Conservation (phyloP, 2,888 invertebrate species). For the Hyppa rectilinea region DNA sequence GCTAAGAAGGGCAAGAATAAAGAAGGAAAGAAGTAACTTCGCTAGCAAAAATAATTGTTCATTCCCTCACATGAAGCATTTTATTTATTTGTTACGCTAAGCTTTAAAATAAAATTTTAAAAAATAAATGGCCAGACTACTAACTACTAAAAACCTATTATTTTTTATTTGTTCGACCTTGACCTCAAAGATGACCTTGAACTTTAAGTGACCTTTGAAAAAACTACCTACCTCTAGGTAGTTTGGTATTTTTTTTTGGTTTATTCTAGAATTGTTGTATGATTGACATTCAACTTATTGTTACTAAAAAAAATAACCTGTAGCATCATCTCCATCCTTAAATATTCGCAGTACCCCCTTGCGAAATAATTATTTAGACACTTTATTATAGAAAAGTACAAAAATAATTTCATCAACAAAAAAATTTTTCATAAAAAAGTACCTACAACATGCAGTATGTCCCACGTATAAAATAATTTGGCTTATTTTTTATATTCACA, state of each 20-base stretch:
- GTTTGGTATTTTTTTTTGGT: neutral
- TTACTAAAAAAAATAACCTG: neutral
- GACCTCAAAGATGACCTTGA: neutral
- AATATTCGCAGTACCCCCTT: neutral
- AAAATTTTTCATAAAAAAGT: slow-evolving; percentile 92
- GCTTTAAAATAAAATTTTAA: slow-evolving; percentile 74
- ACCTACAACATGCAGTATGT: neutral
- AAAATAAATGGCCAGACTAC: slow-evolving; percentile 67
- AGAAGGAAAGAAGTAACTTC: slow-evolving; percentile 80
- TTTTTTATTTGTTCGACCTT: slow-evolving; percentile 1
- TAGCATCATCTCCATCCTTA: no score
- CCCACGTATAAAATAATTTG: neutral
- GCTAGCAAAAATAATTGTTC: slow-evolving; percentile 46
- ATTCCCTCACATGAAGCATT: slow-evolving; percentile 76
- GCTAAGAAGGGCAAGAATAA: slow-evolving; percentile 93
- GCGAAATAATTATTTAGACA: neutral
- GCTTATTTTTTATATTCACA: neutral
- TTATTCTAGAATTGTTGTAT: neutral
- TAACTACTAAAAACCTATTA: neutral
- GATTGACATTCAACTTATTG: neutral
- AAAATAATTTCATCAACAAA: neutral
- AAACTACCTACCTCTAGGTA: no score
- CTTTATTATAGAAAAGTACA: neutral
- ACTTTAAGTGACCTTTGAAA: neutral
- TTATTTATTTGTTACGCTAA: slow-evolving; percentile 83